A percentile compares a stretch with the other conserved stretches of the same genome.
Conservation (phyloP, 2,797 vertebrate species). For the Poeciliopsis paucimaculata region DNA sequence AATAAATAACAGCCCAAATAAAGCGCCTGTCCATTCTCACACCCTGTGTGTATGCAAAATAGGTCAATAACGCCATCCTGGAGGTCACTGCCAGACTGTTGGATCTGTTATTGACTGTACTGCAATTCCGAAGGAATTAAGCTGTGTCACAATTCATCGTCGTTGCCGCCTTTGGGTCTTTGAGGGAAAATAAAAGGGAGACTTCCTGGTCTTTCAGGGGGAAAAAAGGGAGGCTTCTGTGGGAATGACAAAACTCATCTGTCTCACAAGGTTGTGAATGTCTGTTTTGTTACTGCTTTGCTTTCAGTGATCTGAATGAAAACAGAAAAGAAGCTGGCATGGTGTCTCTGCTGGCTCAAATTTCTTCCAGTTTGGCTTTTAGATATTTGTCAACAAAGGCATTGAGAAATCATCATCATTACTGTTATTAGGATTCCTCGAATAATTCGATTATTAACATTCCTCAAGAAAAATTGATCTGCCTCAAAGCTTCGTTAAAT, state of each 20-base stretch:
- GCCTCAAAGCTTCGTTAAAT: too few relatives aligned
- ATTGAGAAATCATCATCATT: neutral
- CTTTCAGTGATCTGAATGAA: conserved; percentile 72
- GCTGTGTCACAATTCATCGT: conserved; percentile 82
- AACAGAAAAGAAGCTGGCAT: conserved; percentile 63
- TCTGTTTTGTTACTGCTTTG: conserved; percentile 70
- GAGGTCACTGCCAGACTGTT: conserved; percentile 80
- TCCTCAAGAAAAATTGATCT: too few relatives aligned
- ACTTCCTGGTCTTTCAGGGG: conserved; percentile 49
- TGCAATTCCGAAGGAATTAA: conserved; percentile 82
- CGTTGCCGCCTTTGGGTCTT: conserved; percentile 70
- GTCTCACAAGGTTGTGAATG: conserved; percentile 82
- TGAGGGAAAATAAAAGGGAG: conserved; percentile 69
- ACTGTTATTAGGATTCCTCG: neutral
- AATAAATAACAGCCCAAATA: conserved; percentile 83
- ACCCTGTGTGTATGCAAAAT: conserved; percentile 84
- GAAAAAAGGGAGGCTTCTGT: conserved; percentile 74
- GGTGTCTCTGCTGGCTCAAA: conserved; percentile 53
- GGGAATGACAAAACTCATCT: conserved; percentile 82
- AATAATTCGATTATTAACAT: too few relatives aligned
- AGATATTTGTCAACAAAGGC: conserved; percentile 5
- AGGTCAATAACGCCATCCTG: conserved; percentile 82
- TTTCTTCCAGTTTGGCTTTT: conserved; percentile 38
- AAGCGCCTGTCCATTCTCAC: conserved; percentile 82
- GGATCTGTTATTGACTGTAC: conserved; percentile 81